These are phyloP conservation scores for Bombylius major DNA, from an alignment of 2,888 invertebrate species.

Conservation along the genomic window DNA sequence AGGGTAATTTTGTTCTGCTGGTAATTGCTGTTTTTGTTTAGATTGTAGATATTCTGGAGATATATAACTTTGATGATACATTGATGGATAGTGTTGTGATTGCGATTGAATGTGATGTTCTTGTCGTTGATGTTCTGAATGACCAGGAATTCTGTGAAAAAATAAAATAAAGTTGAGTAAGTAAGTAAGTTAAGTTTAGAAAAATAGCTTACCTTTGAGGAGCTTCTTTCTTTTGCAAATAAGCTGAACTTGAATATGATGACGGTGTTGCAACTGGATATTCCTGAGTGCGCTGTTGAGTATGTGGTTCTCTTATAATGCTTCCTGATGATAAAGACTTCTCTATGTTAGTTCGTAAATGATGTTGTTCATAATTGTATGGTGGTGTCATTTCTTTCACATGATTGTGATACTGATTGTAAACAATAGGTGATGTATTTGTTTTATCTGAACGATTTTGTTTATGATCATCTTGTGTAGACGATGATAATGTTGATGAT, in stretches of 20 bases:
- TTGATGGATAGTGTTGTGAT: background rate
- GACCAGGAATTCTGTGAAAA: background rate
- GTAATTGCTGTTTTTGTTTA: background rate
- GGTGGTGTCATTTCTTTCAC: background rate
- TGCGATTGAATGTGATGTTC: background rate
- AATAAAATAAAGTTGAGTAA: background rate
- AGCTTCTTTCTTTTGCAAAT: background rate
- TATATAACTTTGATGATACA: background rate
- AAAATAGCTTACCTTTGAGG: background rate
- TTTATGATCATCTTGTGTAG: background rate
- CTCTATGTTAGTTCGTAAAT: background rate
- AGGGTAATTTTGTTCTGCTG: background rate
- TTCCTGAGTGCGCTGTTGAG: background rate
- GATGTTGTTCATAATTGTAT: background rate
- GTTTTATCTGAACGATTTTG: background rate
- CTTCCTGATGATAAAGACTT: background rate
- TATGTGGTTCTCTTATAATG: background rate
- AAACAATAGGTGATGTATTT: background rate
- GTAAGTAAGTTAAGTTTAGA: background rate
- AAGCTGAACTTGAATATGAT: background rate
- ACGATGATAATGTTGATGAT: background rate
- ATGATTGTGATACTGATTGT: background rate
- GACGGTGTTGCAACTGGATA: background rate
- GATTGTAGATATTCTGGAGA: background rate
- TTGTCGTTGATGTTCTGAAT: background rate